phyloP scores from a whole-genome alignment of 2,113 vertebrate species.

The Pristiophorus japonicus region DNA sequence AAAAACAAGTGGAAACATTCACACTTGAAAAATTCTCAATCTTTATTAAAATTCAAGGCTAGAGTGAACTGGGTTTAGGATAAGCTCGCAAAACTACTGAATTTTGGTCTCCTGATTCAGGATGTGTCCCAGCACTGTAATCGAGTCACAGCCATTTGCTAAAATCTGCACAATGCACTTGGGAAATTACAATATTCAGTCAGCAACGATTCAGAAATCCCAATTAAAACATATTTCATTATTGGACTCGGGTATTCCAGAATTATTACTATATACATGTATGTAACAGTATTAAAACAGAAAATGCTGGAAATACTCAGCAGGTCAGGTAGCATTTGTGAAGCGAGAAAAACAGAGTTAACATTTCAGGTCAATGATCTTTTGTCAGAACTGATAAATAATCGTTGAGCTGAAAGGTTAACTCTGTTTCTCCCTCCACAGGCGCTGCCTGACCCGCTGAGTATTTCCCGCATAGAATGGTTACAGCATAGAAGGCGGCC shows the following conservation, averaged over 20 bases:
- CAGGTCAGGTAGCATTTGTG: no score
- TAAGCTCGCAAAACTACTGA: not conserved
- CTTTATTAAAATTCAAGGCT: not conserved
- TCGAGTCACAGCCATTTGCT: not conserved
- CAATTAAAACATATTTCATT: not conserved
- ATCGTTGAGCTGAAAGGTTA: not conserved
- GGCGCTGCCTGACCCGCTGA: not conserved
- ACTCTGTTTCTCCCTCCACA: not conserved
- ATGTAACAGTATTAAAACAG: no score
- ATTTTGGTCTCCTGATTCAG: not conserved
- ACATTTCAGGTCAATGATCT: no score
- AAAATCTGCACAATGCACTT: not conserved
- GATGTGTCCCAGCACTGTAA: not conserved
- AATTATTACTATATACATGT: not conserved
- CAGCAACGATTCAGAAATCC: not conserved
- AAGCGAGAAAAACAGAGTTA: no score
- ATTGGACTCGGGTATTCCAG: not conserved
- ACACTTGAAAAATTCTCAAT: not conserved
- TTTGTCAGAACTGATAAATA: no score
- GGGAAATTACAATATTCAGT: not conserved
- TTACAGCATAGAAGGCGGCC: no score
- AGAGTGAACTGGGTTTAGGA: not conserved
- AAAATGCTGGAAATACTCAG: no score
- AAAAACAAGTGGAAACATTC: not conserved
- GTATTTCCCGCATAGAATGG: no score